These are phyloP conservation scores for Theropithecus gelada DNA, from an alignment of 2,113 vertebrate genomes.

Conservation along the genomic window DNA sequence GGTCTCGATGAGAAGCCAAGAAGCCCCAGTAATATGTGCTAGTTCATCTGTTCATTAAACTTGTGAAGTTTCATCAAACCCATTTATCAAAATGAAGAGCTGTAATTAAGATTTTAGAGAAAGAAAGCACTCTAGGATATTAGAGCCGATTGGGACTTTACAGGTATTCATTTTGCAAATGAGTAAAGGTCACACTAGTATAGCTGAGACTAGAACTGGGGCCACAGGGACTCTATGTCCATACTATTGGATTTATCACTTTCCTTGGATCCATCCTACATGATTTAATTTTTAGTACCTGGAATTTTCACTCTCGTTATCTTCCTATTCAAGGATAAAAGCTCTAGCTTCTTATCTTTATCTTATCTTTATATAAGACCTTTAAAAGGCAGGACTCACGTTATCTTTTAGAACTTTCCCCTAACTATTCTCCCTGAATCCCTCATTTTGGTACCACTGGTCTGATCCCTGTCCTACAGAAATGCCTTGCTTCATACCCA, in stretches of 20 bases:
- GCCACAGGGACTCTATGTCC: neutral
- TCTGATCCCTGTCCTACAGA: neutral
- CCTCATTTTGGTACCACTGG: neutral
- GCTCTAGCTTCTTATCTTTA: neutral
- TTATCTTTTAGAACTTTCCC: neutral
- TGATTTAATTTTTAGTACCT: neutral
- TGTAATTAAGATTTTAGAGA: neutral
- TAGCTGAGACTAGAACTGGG: neutral
- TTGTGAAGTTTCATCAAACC: constrained; percentile 26
- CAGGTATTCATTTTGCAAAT: constrained; percentile 18
- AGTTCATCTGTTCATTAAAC: neutral
- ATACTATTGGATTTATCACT: neutral
- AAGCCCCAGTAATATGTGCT: neutral
- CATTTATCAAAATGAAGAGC: neutral
- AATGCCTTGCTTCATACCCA: neutral
- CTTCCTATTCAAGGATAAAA: neutral
- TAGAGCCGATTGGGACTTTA: constrained; percentile 21
- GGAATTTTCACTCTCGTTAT: neutral
- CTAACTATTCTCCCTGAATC: neutral
- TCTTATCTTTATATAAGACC: neutral
- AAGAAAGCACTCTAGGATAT: neutral
- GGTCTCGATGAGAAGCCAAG: neutral
- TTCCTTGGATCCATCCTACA: neutral
- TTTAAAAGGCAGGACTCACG: neutral
- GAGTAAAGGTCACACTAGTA: neutral